phyloP scores from a whole-genome alignment of 2,888 invertebrate genomes.

The Ernsta delagoae region DNA sequence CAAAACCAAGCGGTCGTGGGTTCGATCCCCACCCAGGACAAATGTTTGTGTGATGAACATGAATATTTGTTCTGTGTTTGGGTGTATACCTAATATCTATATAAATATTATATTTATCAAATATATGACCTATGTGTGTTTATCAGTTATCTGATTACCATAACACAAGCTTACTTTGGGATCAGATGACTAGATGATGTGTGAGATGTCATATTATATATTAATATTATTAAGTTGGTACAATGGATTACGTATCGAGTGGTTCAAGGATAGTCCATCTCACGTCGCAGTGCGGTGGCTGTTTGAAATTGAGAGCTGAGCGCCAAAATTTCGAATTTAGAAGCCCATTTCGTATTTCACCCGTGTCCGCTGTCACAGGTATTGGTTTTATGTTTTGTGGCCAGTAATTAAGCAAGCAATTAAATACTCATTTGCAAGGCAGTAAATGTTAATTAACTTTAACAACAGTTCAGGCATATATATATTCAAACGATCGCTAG shows the following conservation, averaged over 20 bases:
- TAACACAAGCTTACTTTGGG: no score
- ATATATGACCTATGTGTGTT: no score
- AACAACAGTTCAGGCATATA: constrained; percentile 23
- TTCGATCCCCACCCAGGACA: no score
- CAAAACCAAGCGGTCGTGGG: no score
- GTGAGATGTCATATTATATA: no score
- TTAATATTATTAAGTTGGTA: no score
- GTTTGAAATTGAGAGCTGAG: constrained; percentile 50
- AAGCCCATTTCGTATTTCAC: constrained; percentile 44
- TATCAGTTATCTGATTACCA: no score
- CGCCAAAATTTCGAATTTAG: constrained; percentile 56
- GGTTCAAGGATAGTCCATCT: constrained; percentile 40
- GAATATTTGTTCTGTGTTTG: no score
- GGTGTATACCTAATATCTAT: no score
- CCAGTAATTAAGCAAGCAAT: constrained; percentile 64
- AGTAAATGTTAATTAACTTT: constrained; percentile 39
- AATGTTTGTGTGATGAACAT: no score
- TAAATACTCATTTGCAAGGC: constrained; percentile 51
- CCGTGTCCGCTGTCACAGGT: constrained; percentile 42
- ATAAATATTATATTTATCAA: no score
- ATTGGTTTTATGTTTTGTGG: constrained; percentile 56
- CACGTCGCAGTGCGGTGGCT: constrained; percentile 42
- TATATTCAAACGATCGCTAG: constrained; percentile 28
- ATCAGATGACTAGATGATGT: no score
- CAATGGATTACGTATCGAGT: not conserved